Percentiles rank a stretch among this genome's conserved stretches.
Conservation (phyloP, 2,888 invertebrate genomes). For the Augochlorella aurata region DNA sequence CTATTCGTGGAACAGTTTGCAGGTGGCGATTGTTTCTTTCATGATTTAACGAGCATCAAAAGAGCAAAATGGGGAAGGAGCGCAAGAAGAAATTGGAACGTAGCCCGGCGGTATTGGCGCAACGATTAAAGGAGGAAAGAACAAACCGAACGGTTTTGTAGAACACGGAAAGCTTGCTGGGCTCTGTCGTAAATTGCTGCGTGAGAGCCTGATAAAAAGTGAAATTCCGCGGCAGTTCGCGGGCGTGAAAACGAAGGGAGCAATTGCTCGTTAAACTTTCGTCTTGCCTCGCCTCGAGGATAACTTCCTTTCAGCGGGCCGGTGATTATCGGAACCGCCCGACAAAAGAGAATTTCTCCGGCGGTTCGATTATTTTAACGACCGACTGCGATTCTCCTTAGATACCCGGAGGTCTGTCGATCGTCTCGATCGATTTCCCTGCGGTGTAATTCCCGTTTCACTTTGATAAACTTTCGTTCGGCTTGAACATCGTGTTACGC, state of each 20-base stretch:
- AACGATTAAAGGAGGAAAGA: not conserved
- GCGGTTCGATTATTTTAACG: conserved; percentile 68
- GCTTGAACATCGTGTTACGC: not conserved
- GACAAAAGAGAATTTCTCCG: conserved; percentile 47
- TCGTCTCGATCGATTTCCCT: conserved; percentile 58
- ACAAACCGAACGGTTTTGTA: conserved; percentile 7
- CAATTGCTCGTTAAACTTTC: conserved; percentile 64
- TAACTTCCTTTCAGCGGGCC: conserved; percentile 64
- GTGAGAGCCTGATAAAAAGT: conserved; percentile 38
- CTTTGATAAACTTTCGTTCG: conserved; percentile 17
- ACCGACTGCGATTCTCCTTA: conserved; percentile 51
- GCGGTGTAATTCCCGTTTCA: conserved; percentile 47
- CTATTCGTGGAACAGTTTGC: too few species aligned
- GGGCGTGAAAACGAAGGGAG: conserved; percentile 55
- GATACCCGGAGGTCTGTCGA: conserved; percentile 31
- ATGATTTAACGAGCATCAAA: not conserved
- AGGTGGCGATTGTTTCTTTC: not conserved
- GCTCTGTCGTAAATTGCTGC: conserved; percentile 17
- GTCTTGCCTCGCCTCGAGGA: conserved; percentile 42
- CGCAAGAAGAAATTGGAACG: not conserved
- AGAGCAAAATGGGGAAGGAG: not conserved
- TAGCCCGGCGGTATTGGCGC: not conserved
- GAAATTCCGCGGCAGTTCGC: conserved; percentile 44
- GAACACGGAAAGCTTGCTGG: not conserved
- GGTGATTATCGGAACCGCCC: conserved; percentile 68